Percentiles rank a stretch among this genome's conserved stretches.
These are phyloP conservation scores for Corapipo altera DNA, from an alignment of 2,113 vertebrate genomes.

Conservation along the genomic window DNA sequence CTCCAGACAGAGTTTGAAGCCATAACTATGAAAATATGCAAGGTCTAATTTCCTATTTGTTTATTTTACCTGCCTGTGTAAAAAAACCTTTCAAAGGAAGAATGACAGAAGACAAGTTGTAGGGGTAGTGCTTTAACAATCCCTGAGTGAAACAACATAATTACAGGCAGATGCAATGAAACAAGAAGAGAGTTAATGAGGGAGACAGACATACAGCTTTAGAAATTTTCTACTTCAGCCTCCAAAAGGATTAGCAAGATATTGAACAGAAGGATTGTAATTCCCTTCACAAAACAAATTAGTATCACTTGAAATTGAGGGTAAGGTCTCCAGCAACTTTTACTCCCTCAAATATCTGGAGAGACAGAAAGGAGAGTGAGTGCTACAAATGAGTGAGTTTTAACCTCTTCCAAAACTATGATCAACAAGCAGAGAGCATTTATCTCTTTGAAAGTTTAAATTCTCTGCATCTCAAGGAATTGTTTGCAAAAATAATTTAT, in stretches of 20 bases:
- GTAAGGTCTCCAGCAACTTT: background rate
- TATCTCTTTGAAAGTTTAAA: background rate
- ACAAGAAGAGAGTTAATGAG: background rate
- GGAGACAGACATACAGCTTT: background rate
- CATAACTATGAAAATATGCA: background rate
- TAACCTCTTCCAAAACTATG: background rate
- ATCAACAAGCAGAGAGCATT: background rate
- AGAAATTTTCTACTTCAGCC: background rate
- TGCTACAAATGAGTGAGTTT: background rate
- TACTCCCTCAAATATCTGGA: background rate
- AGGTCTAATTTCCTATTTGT: background rate
- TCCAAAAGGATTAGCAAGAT: background rate
- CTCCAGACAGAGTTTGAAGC: background rate
- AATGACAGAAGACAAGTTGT: background rate
- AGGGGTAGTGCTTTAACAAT: background rate
- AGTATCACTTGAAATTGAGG: background rate
- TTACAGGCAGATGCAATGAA: background rate
- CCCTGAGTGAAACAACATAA: background rate
- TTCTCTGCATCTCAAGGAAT: background rate
- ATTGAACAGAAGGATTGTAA: background rate
- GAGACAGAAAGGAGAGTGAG: background rate
- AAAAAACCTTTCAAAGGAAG: background rate
- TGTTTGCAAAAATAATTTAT: conserved; percentile 5
- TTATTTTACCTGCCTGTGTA: background rate
- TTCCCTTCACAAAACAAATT: background rate